Evolutionary conservation across 2,113 vertebrate species (phyloP).

Genomic region (Irena cyanogastra): DNA sequence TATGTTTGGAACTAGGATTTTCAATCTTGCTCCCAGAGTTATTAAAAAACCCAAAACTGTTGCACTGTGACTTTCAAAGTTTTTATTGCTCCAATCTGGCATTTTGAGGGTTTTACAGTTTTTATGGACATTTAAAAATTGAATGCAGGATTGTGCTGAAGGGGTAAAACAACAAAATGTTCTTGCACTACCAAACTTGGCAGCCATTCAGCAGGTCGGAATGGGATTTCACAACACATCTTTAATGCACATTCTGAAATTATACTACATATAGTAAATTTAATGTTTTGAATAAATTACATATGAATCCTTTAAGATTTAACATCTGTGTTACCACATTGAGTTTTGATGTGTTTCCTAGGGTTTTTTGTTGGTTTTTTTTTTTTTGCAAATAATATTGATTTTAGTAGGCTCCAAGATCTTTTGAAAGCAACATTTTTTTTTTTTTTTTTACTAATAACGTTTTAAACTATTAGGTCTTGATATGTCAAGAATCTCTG

Average conservation of each 20-base stretch:
- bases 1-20: neutral
- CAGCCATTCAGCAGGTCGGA: slow-evolving; percentile 25
- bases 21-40: neutral
- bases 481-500: neutral
- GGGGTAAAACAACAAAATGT: slow-evolving; percentile 13
- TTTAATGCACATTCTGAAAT: slow-evolving; percentile 10
- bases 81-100: neutral
- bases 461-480: neutral
- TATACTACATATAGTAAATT: neutral
- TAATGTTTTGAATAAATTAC: slow-evolving; percentile 27
- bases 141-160: slow-evolving; percentile 1
- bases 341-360: neutral
- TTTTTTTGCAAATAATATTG: neutral
- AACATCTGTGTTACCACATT: neutral
- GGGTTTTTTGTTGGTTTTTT: too few species aligned
- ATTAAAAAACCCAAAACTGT: neutral
- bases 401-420: neutral
- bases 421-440: neutral
- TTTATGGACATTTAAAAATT: slow-evolving; percentile 22
- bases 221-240: neutral
- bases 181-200: neutral
- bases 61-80: slow-evolving; percentile 21
- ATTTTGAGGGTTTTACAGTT: neutral
- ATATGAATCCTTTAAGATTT: neutral
- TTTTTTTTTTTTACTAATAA: neutral